Base-by-base conservation (phyloP, 2,888 invertebrate species). In the Pristionchus entomophagus region DNA sequence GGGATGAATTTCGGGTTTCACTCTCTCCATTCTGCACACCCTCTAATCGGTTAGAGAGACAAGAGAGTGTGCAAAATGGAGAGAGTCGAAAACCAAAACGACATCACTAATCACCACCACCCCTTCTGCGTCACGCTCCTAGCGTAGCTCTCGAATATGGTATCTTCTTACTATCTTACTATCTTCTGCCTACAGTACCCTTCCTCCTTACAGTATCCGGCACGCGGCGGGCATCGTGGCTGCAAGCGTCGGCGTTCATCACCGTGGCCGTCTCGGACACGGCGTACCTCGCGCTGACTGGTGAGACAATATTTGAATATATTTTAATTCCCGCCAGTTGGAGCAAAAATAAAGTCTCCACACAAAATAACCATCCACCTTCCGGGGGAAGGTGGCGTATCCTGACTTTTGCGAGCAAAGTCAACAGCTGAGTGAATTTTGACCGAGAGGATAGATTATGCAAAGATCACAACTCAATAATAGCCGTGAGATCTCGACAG, bases 231-330 rank as follows among this genome's bases (percentile, higher is more conserved):
- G 91, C 17, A 90, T 93, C 12, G 45, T 89, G n/a, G 0, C 88
- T 92, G 14, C 92, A 93, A 85, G 88, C 89, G 14, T 78, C 86
- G 29, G 90, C 91, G 84, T 93, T 91, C 78, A 56, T 93, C 35
- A 86, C 92, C 14, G 93, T 93, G 51, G 92, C 92, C 19, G 69
- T 88, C 38, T 88, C 89, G 35, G 84, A 87, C 65, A 86, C 35
- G 3, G 53, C 77, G 8, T 53, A n/a, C 14, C 41, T 84, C 10
- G 87, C 87, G 1, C 82, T 86, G 14, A 6, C 35, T 6, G 86
- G 86, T 86, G 22, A 29, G 81, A 29, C 41, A 1, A 26, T n/a
- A 73, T 45, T 73, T 45, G n/a, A 73, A 45, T 45, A 45, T 45
- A 19, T 73, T 45, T 51, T 19, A 80, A 32, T 80, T 51, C 51